Evolutionary conservation across 2,888 invertebrate genomes (phyloP), one percentile per base, ranked within the genome.

Genomic region (Melangyna quadrimaculata): DNA sequence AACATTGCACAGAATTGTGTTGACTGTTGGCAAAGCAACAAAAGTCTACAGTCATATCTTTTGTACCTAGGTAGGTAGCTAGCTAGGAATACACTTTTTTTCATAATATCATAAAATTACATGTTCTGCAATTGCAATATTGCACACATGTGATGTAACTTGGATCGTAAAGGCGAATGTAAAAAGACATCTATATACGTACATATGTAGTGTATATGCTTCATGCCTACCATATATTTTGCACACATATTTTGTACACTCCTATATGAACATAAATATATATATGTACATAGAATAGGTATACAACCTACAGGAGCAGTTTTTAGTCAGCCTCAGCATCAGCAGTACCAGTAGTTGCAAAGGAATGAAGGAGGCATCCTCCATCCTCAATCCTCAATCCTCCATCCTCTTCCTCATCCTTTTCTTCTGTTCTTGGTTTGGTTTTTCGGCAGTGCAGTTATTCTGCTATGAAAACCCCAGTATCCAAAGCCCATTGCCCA

Each of bases 81-180:
- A 9, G 14, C 24, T 24, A 14, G 32, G 32, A 17, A 55, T 65
- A 24, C 63, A 17, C 19, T 35, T 35, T 17, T 55, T 55, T 69
- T 59, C 27, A 71, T 45, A 63, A 55, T 71, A 63, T 78, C 32
- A 63, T 55, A 63, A 69, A 71, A 71, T 43, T 55, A 63, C 71
- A 78, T 78, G 72, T 55, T 65, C 40, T 48, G 78, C 78, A 72
- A 19, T 65, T 40, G 72, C 45, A 29, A 72, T 65, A 19, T 65
- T 40, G 72, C 45, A 29, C 55, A 57, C 63, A 65, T 32, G 43
- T 51, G 57, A 78, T 65, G 35, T 69, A 43, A n/a, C 19, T 69
- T 48, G 55, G 67, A 69, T 61, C 61, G 51, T 61, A 74, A 43
- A 69, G 51, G 29, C 22, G 40, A 48, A 59, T 75, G 48, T 17